These are phyloP conservation scores for Nemapogon koenigi DNA, from an alignment of 2,888 invertebrate genomes.

Conservation along the genomic window DNA sequence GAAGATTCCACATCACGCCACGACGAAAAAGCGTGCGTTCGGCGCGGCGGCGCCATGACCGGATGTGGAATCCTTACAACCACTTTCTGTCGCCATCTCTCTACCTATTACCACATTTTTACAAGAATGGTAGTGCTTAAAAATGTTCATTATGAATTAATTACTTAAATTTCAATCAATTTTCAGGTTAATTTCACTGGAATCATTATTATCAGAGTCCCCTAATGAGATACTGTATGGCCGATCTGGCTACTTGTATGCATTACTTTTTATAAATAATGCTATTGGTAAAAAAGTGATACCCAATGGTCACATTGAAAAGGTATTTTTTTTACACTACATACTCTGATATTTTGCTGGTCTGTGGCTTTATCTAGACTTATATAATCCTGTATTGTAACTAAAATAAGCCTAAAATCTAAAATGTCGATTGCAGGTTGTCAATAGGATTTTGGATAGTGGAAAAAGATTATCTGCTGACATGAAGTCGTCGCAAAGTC, in stretches of 20 bases:
- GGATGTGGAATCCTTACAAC: no score
- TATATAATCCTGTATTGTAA: conserved; percentile 15
- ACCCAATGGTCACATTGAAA: conserved; percentile 62
- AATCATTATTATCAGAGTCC: conserved; percentile 58
- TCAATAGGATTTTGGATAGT: conserved; percentile 64
- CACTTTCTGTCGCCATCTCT: no score
- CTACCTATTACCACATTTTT: no score
- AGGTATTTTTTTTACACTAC: no score
- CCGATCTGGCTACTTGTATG: conserved; percentile 80
- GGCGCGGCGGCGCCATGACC: no score
- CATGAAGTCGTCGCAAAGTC: conserved; percentile 61
- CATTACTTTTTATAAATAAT: conserved; percentile 77
- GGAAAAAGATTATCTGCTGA: conserved; percentile 67
- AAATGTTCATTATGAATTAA: no score
- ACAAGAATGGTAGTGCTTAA: no score
- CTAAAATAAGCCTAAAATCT: background rate
- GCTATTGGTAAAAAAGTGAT: conserved; percentile 67
- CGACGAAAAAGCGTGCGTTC: no score
- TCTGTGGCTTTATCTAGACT: no score
- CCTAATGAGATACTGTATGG: conserved; percentile 90
- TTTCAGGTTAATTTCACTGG: conserved; percentile 64
- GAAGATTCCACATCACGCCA: no score
- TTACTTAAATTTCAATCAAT: no score
- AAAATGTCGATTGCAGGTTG: conserved; percentile 58
- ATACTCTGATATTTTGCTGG: no score